A percentile compares a stretch with the other conserved stretches of the same genome.
Conservation (phyloP, 2,113 vertebrate genomes). For the Rynchops niger region DNA sequence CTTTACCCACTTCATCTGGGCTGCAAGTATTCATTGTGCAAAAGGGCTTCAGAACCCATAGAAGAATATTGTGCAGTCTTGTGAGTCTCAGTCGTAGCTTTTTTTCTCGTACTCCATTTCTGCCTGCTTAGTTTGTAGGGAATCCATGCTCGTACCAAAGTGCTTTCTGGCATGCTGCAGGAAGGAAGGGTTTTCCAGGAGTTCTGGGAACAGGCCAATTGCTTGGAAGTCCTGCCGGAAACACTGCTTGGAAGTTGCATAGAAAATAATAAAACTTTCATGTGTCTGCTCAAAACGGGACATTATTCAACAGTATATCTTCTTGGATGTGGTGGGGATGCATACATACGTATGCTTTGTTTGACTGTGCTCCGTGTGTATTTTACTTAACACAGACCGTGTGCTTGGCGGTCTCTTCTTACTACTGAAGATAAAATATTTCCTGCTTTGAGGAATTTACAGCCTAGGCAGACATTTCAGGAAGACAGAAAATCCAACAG, state of each 20-base stretch:
- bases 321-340: not conserved
- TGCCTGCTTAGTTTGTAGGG: not conserved
- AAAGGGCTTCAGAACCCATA: not conserved
- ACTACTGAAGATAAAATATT: not conserved
- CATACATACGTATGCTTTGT: not conserved
- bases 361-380: not conserved
- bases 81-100: not conserved
- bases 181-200: constrained; percentile 3
- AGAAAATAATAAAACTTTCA: not conserved
- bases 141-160: not conserved
- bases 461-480: not conserved
- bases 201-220: not conserved
- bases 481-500: not conserved
- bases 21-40: not conserved
- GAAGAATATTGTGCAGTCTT: not conserved
- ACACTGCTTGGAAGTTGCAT: not conserved
- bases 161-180: not conserved
- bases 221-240: not conserved
- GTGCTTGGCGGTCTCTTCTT: not conserved
- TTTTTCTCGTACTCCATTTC: not conserved
- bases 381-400: not conserved
- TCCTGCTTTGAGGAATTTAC: constrained; percentile 23
- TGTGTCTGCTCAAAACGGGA: not conserved
- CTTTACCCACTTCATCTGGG: not conserved
- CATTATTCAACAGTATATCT: not conserved